A percentile compares a stretch with the other conserved stretches of the same genome.
Evolutionary conservation across 2,113 vertebrate species (phyloP).

Genomic region (Merops nubicus): DNA sequence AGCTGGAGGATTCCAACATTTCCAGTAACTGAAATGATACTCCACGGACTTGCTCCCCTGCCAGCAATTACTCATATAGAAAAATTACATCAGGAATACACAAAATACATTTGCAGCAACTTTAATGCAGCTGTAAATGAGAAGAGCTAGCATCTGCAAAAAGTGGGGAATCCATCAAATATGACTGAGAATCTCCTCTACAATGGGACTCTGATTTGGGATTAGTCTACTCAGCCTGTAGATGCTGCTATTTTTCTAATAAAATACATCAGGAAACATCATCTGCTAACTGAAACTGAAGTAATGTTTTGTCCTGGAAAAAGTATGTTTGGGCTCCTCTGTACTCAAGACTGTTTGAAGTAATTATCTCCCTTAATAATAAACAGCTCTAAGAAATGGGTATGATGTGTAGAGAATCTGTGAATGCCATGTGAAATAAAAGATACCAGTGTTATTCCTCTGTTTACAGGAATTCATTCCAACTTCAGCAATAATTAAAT

Average conservation of each 20-base stretch:
- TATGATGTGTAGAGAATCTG: neutral
- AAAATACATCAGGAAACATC: slow-evolving; percentile 12
- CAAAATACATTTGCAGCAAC: slow-evolving; percentile 30
- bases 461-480: neutral
- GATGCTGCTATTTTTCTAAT: slow-evolving; percentile 51
- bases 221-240: slow-evolving; percentile 35
- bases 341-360: neutral
- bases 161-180: neutral
- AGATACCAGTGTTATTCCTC: neutral
- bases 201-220: neutral
- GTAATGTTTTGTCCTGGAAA: neutral
- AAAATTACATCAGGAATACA: slow-evolving; percentile 13
- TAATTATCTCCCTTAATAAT: neutral
- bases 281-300: slow-evolving; percentile 1
- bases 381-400: neutral
- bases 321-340: neutral
- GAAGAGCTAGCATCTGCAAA: slow-evolving; percentile 33
- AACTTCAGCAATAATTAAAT: neutral
- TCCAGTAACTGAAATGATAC: slow-evolving; percentile 24
- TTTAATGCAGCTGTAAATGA: slow-evolving; percentile 28
- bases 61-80: slow-evolving; percentile 31
- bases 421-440: neutral
- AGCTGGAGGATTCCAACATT: neutral
- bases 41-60: neutral
- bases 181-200: neutral